Percentiles rank a stretch among this genome's conserved stretches.
Conservation (phyloP, 2,113 vertebrate species). For the Pteronura brasiliensis region DNA sequence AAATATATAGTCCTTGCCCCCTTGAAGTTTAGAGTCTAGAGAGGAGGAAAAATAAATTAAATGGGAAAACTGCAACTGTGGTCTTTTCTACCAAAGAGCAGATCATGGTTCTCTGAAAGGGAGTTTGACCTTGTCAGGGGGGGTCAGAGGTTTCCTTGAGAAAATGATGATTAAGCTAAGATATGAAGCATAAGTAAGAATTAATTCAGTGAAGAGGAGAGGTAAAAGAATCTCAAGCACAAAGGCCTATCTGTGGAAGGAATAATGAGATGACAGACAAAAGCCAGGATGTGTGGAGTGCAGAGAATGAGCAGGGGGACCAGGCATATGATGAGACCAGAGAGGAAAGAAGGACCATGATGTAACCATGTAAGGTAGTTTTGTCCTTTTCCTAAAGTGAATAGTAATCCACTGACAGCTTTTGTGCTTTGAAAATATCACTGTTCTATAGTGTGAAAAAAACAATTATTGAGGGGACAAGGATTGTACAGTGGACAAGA, state of each 20-base stretch:
- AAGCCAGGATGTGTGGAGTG: background rate
- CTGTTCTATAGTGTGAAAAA: background rate
- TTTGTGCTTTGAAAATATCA: background rate
- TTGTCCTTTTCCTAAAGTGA: background rate
- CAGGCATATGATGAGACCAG: background rate
- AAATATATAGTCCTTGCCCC: background rate
- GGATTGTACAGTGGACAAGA: background rate
- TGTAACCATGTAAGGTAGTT: background rate
- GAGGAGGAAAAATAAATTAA: background rate
- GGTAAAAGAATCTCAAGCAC: background rate
- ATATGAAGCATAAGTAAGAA: background rate
- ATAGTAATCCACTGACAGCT: background rate
- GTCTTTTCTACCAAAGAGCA: background rate
- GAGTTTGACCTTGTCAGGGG: background rate
- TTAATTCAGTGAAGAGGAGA: background rate
- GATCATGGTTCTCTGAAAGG: background rate
- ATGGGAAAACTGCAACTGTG: background rate
- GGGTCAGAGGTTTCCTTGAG: background rate
- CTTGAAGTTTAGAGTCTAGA: background rate
- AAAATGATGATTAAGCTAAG: background rate
- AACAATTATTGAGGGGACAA: background rate
- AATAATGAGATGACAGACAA: background rate
- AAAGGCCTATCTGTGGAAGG: background rate
- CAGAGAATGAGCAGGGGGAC: background rate
- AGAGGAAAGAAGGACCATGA: background rate